Percentiles rank a stretch among this genome's conserved stretches.
Conservation (phyloP, 2,888 invertebrate species). For the Drosophila eohydei region DNA sequence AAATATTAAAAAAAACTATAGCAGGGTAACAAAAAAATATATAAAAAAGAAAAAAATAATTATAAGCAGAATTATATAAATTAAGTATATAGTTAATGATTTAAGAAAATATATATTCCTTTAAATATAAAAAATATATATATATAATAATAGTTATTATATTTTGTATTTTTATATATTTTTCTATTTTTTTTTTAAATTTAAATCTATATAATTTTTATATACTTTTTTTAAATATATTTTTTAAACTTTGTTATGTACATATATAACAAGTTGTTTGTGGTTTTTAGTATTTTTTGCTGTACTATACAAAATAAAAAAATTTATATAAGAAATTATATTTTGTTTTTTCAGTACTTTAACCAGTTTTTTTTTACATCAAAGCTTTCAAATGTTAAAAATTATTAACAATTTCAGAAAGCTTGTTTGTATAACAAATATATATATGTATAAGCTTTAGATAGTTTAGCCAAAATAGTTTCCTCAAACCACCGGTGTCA, state of each 20-base stretch:
- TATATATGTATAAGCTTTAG: background rate
- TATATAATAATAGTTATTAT: background rate
- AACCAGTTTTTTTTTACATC: background rate
- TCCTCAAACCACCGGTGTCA: no score
- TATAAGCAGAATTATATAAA: slow-evolving; percentile 1
- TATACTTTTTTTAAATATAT: background rate
- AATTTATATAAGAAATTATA: background rate
- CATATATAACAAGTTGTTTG: no score
- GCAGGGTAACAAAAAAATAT: background rate
- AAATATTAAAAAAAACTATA: background rate
- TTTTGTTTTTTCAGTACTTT: background rate
- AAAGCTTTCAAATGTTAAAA: background rate
- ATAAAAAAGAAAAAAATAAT: background rate
- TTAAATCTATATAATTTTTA: background rate
- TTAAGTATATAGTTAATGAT: background rate
- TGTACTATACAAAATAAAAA: background rate
- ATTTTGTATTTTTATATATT: no score
- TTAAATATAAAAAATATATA: background rate
- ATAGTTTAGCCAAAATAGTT: background rate
- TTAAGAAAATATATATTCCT: background rate
- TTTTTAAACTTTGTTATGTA: no score
- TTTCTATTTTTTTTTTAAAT: no score
- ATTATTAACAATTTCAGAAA: background rate
- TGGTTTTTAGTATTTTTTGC: no score
- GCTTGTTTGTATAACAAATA: background rate